These are phyloP conservation scores for Carapus acus DNA, from an alignment of 2,797 vertebrate genomes.

Conservation along the genomic window DNA sequence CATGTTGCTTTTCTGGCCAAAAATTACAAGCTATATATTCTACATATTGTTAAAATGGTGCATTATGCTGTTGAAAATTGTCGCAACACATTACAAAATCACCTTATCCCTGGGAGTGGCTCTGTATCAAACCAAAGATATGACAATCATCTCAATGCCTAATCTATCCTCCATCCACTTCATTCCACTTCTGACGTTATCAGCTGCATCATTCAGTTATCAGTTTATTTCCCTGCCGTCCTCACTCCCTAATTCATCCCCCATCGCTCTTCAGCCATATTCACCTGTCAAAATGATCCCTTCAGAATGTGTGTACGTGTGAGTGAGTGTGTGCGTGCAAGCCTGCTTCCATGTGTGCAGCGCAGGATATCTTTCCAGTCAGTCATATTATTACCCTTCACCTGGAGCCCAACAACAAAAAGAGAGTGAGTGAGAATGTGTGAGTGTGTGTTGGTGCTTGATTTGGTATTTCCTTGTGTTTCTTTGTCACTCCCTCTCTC, in stretches of 20 bases:
- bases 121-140: conserved; percentile 63
- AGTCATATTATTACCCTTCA: conserved; percentile 52
- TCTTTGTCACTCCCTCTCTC: conserved; percentile 35
- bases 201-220: conserved; percentile 64
- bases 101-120: conserved; percentile 52
- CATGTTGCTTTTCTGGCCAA: no score
- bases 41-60: no score
- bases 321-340: conserved; percentile 16
- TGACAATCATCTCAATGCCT: conserved; percentile 38
- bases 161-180: conserved; percentile 47
- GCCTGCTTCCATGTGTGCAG: neutral
- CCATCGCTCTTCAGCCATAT: conserved; percentile 48
- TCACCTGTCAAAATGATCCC: conserved; percentile 61
- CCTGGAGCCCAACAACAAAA: conserved; percentile 53
- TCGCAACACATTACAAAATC: conserved; percentile 22
- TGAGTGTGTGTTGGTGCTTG: conserved; percentile 21
- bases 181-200: conserved; percentile 56
- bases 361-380: conserved; percentile 48
- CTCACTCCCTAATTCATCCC: conserved; percentile 27
- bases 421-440: conserved; percentile 41
- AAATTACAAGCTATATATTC: no score
- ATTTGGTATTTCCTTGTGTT: conserved; percentile 41
- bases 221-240: conserved; percentile 55
- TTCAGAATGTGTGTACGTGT: conserved; percentile 36
- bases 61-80: no score